Percentiles rank a stretch among this genome's conserved stretches.
phyloP scores from a whole-genome alignment of 2,113 vertebrate species.

The Urocitellus parryii region DNA sequence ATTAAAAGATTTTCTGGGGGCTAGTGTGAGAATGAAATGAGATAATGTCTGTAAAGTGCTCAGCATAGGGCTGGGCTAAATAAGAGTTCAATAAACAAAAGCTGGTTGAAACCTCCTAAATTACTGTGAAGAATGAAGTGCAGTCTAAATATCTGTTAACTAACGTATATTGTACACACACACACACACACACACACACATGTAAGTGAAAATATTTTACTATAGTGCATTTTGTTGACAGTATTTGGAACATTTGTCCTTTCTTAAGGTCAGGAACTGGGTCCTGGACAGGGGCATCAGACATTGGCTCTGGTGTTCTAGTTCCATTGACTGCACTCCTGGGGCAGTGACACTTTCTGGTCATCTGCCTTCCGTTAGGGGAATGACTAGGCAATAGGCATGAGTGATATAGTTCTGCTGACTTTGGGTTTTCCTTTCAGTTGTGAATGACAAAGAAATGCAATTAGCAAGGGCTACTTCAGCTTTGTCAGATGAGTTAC shows the following conservation, averaged over 20 bases:
- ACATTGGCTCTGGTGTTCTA: neutral
- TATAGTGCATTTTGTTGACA: neutral
- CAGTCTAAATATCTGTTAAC: neutral
- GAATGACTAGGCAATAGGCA: neutral
- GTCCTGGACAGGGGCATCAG: neutral
- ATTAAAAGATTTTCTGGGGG: neutral
- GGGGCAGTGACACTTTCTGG: neutral
- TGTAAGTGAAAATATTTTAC: neutral
- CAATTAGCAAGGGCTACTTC: neutral
- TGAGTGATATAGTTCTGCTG: neutral
- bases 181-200: too few species aligned
- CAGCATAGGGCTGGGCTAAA: neutral
- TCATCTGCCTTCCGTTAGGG: neutral
- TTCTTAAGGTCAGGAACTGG: neutral
- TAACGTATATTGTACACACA: neutral
- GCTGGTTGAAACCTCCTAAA: neutral
- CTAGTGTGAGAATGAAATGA: neutral
- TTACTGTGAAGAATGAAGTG: neutral
- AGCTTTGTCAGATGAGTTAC: rapidly evolving
- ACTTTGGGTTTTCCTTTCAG: neutral
- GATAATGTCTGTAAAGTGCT: neutral
- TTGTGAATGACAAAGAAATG: neutral
- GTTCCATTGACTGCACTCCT: neutral
- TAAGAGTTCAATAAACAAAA: neutral
- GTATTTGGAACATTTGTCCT: neutral